These are phyloP conservation scores for Motacilla tschutschensis DNA, from an alignment of 2,113 vertebrate species.

Conservation along the genomic window DNA sequence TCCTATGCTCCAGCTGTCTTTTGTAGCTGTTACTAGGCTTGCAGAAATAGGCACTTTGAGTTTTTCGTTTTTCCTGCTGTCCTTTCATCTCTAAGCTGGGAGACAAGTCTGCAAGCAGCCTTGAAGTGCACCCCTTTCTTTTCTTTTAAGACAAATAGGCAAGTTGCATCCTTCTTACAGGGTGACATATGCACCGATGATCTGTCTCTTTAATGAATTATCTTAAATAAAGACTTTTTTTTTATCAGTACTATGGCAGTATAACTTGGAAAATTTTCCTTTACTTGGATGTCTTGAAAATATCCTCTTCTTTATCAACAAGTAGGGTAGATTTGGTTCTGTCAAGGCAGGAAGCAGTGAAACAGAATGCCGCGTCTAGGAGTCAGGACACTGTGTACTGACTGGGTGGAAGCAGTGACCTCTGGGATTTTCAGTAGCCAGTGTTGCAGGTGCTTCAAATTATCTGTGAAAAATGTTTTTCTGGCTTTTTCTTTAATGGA, in stretches of 20 bases:
- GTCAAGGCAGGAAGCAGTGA: not conserved
- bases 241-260: not conserved
- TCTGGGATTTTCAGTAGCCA: not conserved
- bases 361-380: rapidly evolving
- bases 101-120: not conserved
- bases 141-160: not conserved
- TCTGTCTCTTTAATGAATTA: not conserved
- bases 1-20: not conserved
- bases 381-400: not conserved
- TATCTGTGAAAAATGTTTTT: not conserved
- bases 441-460: not conserved
- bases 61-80: not conserved
- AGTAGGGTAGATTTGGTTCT: not conserved
- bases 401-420: not conserved
- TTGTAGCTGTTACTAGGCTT: not conserved
- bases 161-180: not conserved
- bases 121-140: not conserved
- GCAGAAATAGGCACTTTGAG: rapidly evolving
- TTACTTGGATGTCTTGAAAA: not conserved
- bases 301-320: not conserved
- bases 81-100: not conserved
- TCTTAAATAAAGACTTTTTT: not conserved
- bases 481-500: not conserved
- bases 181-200: not conserved
- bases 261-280: not conserved